phyloP scores from a whole-genome alignment of 1,140 invertebrate species.

The Eueides isabella region DNA sequence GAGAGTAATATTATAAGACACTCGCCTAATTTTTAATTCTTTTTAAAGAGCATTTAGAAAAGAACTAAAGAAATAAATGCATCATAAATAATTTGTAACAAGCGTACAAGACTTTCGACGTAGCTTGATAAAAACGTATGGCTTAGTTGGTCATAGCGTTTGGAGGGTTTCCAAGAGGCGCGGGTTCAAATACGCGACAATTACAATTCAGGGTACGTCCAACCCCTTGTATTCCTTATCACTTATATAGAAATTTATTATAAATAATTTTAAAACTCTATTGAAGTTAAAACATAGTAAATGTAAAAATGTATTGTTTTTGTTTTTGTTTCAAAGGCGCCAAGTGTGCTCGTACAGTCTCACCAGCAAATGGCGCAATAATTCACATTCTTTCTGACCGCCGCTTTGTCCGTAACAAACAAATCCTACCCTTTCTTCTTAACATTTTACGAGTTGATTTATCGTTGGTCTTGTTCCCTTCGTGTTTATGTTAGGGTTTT shows the following conservation, averaged over 20 bases:
- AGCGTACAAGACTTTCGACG: too few species aligned
- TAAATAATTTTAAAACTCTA: background rate
- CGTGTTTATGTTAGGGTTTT: constrained; percentile 35
- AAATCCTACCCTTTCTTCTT: constrained; percentile 51
- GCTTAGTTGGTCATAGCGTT: too few species aligned
- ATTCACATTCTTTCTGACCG: constrained; percentile 56
- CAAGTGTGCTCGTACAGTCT: constrained; percentile 14
- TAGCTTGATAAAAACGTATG: too few species aligned
- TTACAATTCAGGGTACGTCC: too few species aligned
- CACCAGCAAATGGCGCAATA: constrained; percentile 49
- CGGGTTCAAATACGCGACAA: too few species aligned
- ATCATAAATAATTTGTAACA: too few species aligned
- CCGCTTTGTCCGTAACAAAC: constrained; percentile 55
- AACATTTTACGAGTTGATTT: constrained; percentile 48
- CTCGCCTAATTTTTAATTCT: background rate
- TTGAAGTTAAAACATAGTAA: background rate
- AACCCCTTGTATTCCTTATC: too few species aligned
- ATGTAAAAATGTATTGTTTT: constrained; percentile 1
- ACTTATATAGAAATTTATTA: too few species aligned
- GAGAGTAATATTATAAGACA: background rate
- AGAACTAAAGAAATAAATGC: too few species aligned
- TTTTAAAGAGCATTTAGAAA: too few species aligned
- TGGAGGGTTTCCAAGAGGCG: too few species aligned
- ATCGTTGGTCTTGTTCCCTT: constrained; percentile 46
- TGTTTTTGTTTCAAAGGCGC: constrained; percentile 23